phyloP scores from a whole-genome alignment of 2,888 invertebrate genomes.

The Syritta pipiens region DNA sequence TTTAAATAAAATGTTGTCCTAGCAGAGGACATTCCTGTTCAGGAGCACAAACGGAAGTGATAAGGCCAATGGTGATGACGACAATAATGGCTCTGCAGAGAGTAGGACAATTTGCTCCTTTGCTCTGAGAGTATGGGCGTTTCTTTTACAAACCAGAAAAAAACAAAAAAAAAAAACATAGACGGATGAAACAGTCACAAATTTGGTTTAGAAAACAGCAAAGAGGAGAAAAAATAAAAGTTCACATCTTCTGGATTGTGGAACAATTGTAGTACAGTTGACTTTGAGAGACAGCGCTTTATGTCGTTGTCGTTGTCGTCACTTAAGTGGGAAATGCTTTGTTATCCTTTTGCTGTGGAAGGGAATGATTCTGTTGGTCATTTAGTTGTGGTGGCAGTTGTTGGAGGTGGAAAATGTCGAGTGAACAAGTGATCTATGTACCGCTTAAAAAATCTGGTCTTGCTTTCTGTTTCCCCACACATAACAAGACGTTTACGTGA shows the following conservation, averaged over 20 bases:
- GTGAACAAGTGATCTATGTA: background rate
- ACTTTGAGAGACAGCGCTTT: slow-evolving; percentile 57
- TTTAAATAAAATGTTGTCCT: slow-evolving; percentile 61
- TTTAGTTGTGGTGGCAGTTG: slow-evolving; percentile 24
- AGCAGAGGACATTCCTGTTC: slow-evolving; percentile 53
- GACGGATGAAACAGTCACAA: slow-evolving; percentile 35
- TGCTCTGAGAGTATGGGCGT: slow-evolving; percentile 38
- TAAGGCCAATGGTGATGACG: slow-evolving; percentile 67
- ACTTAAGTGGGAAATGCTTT: slow-evolving; percentile 65
- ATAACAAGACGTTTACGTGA: no score
- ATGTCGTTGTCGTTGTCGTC: slow-evolving; percentile 59
- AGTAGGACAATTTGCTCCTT: slow-evolving; percentile 51
- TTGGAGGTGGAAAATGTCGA: background rate
- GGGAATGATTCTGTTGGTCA: slow-evolving; percentile 56
- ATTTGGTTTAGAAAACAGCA: slow-evolving; percentile 41
- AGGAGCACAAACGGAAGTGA: slow-evolving; percentile 61
- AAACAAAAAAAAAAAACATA: background rate
- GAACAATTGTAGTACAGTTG: slow-evolving; percentile 63
- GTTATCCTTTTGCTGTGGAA: slow-evolving; percentile 50
- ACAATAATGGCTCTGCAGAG: slow-evolving; percentile 59
- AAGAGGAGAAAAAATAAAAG: slow-evolving; percentile 39
- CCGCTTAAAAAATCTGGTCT: no score
- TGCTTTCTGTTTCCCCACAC: no score
- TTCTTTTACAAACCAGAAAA: slow-evolving; percentile 36
- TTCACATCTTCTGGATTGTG: slow-evolving; percentile 60